A percentile compares a stretch with the other conserved stretches of the same genome.
Evolutionary conservation across 2,797 vertebrate genomes (phyloP).

Genomic region (Parauchenoglanis punctatus): DNA sequence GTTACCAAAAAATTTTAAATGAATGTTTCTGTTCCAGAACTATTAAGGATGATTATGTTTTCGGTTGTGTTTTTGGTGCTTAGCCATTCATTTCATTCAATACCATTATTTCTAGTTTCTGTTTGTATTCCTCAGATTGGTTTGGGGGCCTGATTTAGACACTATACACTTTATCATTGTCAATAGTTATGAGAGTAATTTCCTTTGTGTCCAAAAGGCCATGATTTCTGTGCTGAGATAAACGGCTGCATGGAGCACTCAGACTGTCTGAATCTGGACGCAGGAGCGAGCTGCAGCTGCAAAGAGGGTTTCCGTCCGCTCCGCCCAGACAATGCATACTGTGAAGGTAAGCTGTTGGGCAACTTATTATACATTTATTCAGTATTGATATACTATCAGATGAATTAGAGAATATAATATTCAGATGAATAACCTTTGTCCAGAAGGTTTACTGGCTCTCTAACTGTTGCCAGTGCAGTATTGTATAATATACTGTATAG

Average conservation of each 20-base stretch:
- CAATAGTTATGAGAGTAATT: slow-evolving; percentile 5
- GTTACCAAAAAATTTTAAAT: neutral
- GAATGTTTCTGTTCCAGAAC: neutral
- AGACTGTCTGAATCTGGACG: slow-evolving; percentile 90
- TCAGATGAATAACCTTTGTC: neutral
- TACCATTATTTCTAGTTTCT: neutral
- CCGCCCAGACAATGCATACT: slow-evolving; percentile 93
- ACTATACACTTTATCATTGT: neutral
- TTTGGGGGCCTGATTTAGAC: neutral
- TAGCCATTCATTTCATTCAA: too few relatives aligned
- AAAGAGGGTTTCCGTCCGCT: slow-evolving; percentile 91
- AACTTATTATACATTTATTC: neutral
- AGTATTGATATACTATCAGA: neutral
- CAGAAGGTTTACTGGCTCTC: neutral
- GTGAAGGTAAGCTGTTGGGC: slow-evolving; percentile 81
- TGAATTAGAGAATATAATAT: neutral
- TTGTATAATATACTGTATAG: neutral
- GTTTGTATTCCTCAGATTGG: neutral
- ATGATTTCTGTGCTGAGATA: slow-evolving; percentile 92
- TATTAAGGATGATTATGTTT: neutral
- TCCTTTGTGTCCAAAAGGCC: slow-evolving; percentile 73
- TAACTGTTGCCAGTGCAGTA: neutral
- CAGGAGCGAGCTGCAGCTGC: slow-evolving; percentile 88
- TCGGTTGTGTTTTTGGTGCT: neutral
- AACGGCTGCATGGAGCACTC: slow-evolving; percentile 91